Percentiles rank a stretch among this genome's conserved stretches.
Conservation (phyloP, 1,140 invertebrate genomes). For the Venturia canescens region DNA sequence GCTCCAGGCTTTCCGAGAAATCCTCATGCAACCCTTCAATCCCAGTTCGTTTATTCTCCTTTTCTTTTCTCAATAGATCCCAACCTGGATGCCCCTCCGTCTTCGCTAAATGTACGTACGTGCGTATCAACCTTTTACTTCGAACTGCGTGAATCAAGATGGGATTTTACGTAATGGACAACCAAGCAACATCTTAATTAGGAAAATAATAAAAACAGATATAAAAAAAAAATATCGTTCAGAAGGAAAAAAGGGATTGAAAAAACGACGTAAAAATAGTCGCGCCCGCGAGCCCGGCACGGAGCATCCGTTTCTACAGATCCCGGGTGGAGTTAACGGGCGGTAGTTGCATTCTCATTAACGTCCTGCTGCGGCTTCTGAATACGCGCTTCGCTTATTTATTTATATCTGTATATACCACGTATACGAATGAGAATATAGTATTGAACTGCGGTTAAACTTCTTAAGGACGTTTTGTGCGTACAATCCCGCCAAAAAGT, state of each 20-base stretch:
- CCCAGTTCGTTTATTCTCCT: background rate
- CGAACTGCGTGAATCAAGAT: conserved; percentile 64
- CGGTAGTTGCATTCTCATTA: conserved; percentile 66
- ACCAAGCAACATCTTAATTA: conserved; percentile 67
- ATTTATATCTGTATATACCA: too few relatives aligned
- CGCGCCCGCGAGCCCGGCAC: conserved; percentile 26
- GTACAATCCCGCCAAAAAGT: too few relatives aligned
- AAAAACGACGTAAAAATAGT: background rate
- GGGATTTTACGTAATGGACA: conserved; percentile 65
- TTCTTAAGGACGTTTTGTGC: too few relatives aligned
- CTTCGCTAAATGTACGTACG: conserved; percentile 9
- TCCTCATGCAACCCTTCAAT: conserved; percentile 18
- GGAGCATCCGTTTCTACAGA: conserved; percentile 62
- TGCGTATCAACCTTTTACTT: conserved; percentile 25
- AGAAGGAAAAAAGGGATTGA: background rate
- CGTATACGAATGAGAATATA: too few relatives aligned
- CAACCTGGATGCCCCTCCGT: background rate
- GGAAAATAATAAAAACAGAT: too few relatives aligned
- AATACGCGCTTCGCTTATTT: conserved; percentile 44
- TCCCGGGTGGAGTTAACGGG: conserved; percentile 60
- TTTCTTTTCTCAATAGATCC: conserved; percentile 6
- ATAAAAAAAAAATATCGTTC: conserved; percentile 21
- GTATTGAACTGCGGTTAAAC: background rate
- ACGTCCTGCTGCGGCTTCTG: conserved; percentile 58
- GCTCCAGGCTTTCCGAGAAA: conserved; percentile 45